Percentiles rank a stretch among this genome's conserved stretches.
phyloP scores from a whole-genome alignment of 1,140 invertebrate genomes.

The Chrysoperla carnea region DNA sequence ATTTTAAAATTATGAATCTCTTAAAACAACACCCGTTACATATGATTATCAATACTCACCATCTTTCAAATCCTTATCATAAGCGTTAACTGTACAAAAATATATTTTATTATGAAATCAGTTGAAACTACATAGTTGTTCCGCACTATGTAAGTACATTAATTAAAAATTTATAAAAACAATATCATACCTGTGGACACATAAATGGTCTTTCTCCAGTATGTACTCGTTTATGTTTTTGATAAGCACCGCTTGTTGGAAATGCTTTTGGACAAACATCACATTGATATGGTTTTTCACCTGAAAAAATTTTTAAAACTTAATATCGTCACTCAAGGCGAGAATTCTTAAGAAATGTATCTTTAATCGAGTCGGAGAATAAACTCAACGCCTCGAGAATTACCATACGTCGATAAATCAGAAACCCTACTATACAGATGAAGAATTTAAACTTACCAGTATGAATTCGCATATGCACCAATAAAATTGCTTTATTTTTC shows the following conservation, averaged over 20 bases:
- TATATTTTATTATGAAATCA: too few relatives aligned
- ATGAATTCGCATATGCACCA: slow-evolving; percentile 50
- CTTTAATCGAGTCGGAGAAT: neutral
- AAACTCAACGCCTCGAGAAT: neutral
- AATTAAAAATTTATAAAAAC: too few relatives aligned
- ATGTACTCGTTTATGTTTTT: slow-evolving; percentile 63
- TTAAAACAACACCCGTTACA: too few relatives aligned
- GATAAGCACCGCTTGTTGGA: slow-evolving; percentile 48
- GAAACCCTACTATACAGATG: too few relatives aligned
- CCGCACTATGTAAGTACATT: too few relatives aligned
- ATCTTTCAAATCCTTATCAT: too few relatives aligned
- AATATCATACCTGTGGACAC: neutral
- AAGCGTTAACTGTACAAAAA: too few relatives aligned
- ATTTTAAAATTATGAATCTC: too few relatives aligned
- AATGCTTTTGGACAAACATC: slow-evolving; percentile 48
- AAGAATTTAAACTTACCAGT: slow-evolving; percentile 39
- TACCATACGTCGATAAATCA: slow-evolving; percentile 10
- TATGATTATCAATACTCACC: too few relatives aligned
- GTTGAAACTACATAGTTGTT: too few relatives aligned
- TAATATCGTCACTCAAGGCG: neutral
- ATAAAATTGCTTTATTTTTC: slow-evolving; percentile 41
- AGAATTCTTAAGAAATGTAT: neutral
- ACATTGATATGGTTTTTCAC: slow-evolving; percentile 43
- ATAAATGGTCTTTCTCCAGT: slow-evolving; percentile 39
- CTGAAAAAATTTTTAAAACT: slow-evolving; percentile 15